Percentiles rank a stretch among this genome's conserved stretches.
Conservation (phyloP, 92 coral and sea anemone species). For the Umimayanthus chanpuru region DNA sequence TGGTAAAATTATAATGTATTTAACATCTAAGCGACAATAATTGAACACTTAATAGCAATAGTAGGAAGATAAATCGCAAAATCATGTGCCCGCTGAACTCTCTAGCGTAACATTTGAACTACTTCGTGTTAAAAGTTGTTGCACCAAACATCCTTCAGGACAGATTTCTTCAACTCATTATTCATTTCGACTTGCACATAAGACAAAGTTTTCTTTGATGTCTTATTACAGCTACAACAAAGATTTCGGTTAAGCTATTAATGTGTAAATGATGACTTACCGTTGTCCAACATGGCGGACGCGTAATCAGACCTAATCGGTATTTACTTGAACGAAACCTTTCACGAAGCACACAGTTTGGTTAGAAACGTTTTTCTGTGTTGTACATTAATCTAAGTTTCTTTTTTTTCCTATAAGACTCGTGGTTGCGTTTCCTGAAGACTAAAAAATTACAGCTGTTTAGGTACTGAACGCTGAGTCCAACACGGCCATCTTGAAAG, state of each 20-base stretch:
- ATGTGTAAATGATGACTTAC: neutral
- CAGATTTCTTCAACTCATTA: neutral
- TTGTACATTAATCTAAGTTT: neutral
- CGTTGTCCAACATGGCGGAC: constrained; percentile 6
- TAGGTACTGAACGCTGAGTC: neutral
- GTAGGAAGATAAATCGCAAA: constrained; percentile 5
- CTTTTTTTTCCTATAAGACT: neutral
- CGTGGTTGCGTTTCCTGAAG: neutral
- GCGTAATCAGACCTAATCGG: constrained; percentile 7
- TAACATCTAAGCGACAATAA: constrained; percentile 6
- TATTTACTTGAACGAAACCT: neutral
- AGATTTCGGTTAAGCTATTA: neutral
- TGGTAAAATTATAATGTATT: neutral
- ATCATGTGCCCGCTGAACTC: too few relatives aligned
- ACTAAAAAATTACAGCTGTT: neutral
- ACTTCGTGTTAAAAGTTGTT: neutral
- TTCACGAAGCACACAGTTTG: neutral
- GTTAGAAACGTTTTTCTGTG: neutral
- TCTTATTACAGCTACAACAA: too few relatives aligned
- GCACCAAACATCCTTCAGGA: constrained; percentile 13
- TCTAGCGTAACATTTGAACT: neutral
- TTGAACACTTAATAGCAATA: neutral
- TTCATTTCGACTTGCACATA: constrained; percentile 22
- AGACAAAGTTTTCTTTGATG: constrained; percentile 22
- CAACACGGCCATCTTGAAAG: neutral